phyloP scores from a whole-genome alignment of 1,140 invertebrate genomes.

The Pollicipes pollicipes region DNA sequence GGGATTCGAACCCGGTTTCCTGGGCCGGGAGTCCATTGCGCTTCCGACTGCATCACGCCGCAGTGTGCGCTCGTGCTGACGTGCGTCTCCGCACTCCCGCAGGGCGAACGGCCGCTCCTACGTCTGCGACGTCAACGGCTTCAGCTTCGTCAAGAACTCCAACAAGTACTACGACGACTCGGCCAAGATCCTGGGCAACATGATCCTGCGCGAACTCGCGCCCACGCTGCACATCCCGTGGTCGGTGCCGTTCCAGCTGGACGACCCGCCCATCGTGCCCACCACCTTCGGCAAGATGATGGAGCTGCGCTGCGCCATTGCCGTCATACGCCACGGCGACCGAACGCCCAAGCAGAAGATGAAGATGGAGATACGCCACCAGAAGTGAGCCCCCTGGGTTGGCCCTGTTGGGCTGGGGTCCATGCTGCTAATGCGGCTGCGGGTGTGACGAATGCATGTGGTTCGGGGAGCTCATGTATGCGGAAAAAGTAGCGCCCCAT shows the following conservation, averaged over 20 bases:
- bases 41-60: too few species aligned
- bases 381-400: conserved; percentile 77
- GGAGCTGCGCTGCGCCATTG: conserved; percentile 94
- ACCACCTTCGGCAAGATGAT: conserved; percentile 99
- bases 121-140: conserved; percentile 99
- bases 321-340: conserved; percentile 96
- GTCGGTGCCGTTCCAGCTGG: conserved; percentile 88
- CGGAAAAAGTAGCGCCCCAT: too few species aligned
- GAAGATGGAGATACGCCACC: conserved; percentile 99
- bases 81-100: too few species aligned
- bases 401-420: neutral
- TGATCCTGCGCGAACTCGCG: conserved; percentile 79
- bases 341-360: conserved; percentile 99
- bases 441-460: neutral
- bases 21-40: too few species aligned
- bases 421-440: conserved; percentile 1
- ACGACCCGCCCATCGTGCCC: conserved; percentile 96
- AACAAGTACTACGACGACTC: conserved; percentile 99
- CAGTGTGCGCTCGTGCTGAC: too few species aligned
- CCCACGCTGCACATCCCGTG: conserved; percentile 91
- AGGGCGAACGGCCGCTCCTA: conserved; percentile 96
- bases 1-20: too few species aligned
- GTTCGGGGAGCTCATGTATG: conserved; percentile 11
- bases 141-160: conserved; percentile 99
- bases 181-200: conserved; percentile 89